Base-by-base conservation (phyloP, 1,140 invertebrate genomes). In the Pseudomyrmex flavicornis region DNA sequence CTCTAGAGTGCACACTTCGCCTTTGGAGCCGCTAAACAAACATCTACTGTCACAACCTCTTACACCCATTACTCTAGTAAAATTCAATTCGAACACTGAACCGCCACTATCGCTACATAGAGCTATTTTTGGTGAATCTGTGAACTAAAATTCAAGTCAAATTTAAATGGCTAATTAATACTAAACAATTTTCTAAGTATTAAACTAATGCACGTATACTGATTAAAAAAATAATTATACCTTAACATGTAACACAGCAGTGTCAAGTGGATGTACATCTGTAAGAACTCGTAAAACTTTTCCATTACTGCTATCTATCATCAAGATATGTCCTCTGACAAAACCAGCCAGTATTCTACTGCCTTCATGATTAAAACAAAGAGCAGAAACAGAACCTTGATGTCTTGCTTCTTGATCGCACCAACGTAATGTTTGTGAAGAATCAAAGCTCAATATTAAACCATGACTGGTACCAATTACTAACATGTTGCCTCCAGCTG, bases 71-170 rank as follows among this genome's bases (percentile, higher is more conserved):
- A 97, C 96, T 76, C 98, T 95, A 86, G 98, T 98, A 90, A 99
- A 98, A 90, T 96, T 97, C 13, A 99, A 95, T 89, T 99, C 97
- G 96, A 99, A 99, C 2, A 99, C 98, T n/a, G 98, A 99, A 1
- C 99, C 99, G 15, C 98, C 98, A 82, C 98, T 99, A 93, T 99
- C 99, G 22, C 98, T 97, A 66, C 98, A 98, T 15, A 99, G 93
- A 7, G 97, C 98, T 68, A 98, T 92, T 5, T 96, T 96, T 48
- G 96, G 95, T 83, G 95, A 96, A 94, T 97, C 97, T 92, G 97
- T 97, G 91, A 97, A 97, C 96, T 88, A 46, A 70, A 80, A 17
- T 22, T 1, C 50, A 12, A n/a, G 13, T 70, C 35, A 35, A 8
- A 7, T 72, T 80, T 13, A 13, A 50, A 80, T 35, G 35, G 35